Evolutionary conservation across 2,797 vertebrate genomes (phyloP).

Genomic region (Myotis vivesi): DNA sequence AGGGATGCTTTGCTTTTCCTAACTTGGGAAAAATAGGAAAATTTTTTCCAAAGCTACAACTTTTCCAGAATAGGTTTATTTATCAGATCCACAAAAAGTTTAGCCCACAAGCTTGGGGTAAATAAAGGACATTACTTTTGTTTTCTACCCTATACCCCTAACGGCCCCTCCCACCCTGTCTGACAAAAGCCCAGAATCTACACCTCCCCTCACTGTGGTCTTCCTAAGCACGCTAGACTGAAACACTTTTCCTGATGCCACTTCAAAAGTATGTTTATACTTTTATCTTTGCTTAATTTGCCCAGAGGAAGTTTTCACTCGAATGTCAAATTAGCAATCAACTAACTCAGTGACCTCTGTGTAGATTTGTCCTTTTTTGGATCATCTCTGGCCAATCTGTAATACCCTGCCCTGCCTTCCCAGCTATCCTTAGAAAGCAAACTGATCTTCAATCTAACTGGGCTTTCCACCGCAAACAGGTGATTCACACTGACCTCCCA

Average conservation of each 20-base stretch:
- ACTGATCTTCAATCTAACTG: neutral
- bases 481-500: neutral
- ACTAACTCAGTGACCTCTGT: neutral
- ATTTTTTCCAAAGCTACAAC: neutral
- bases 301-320: neutral
- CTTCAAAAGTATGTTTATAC: neutral
- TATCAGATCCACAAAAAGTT: neutral
- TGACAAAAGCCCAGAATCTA: neutral
- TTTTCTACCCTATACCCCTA: neutral
- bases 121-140: neutral
- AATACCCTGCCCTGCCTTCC: neutral
- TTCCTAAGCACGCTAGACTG: neutral
- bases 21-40: neutral
- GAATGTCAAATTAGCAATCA: neutral
- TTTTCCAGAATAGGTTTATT: conserved; percentile 15
- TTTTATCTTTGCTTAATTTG: neutral
- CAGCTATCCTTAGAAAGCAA: neutral
- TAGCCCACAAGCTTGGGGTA: neutral
- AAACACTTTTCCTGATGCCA: neutral
- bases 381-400: neutral
- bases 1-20: neutral
- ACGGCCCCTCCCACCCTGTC: neutral
- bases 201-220: neutral
- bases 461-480: neutral
- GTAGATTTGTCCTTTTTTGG: neutral